Percentiles rank a stretch among this genome's conserved stretches.
Conservation (phyloP, 2,888 invertebrate genomes). For the Corythucha ciliata region DNA sequence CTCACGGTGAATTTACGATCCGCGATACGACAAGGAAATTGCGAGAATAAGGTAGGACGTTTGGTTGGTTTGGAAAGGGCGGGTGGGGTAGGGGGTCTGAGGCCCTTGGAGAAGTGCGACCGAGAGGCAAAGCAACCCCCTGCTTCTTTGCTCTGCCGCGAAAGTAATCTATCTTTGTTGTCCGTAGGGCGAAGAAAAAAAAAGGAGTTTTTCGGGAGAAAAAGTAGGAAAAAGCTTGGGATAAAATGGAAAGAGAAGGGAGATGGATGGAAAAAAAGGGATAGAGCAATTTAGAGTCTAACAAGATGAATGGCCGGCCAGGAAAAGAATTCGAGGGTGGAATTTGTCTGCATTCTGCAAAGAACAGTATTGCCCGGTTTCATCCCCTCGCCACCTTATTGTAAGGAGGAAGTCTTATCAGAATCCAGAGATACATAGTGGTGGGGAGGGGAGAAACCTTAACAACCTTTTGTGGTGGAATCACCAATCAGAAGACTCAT, state of each 20-base stretch:
- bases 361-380: no score
- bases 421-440: not conserved
- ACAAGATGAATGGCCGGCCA: slow-evolving; percentile 32
- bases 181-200: slow-evolving; percentile 12
- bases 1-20: slow-evolving; percentile 78
- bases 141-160: no score
- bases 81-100: slow-evolving; percentile 23
- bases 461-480: no score
- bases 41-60: slow-evolving; percentile 67
- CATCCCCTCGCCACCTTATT: no score
- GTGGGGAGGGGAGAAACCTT: no score
- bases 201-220: slow-evolving; percentile 6
- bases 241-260: slow-evolving; percentile 17
- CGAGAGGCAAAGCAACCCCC: slow-evolving; percentile 19
- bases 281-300: slow-evolving; percentile 32
- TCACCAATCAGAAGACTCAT: no score
- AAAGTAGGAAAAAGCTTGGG: slow-evolving; percentile 18
- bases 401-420: slow-evolving; percentile 15
- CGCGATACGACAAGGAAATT: slow-evolving; percentile 88
- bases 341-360: slow-evolving; percentile 34
- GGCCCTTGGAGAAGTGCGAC: slow-evolving; percentile 16
- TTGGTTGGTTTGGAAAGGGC: slow-evolving; percentile 19
- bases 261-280: slow-evolving; percentile 36
- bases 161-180: slow-evolving; percentile 26
- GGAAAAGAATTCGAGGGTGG: slow-evolving; percentile 29